These are phyloP conservation scores for Takifugu rubripes DNA, from an alignment of 2,797 vertebrate genomes.

Conservation along the genomic window DNA sequence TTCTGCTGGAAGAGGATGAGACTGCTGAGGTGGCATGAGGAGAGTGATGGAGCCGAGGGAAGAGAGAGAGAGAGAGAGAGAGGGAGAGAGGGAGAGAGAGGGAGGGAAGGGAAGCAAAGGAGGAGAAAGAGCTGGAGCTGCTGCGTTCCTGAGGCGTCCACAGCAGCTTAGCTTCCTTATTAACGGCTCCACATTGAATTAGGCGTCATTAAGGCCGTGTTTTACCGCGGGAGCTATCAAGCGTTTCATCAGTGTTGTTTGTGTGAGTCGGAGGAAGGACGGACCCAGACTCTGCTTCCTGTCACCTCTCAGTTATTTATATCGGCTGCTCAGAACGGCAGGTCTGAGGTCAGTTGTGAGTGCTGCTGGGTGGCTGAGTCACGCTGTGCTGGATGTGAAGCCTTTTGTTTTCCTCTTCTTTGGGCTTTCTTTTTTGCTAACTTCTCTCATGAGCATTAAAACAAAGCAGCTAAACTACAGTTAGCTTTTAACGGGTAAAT, in stretches of 20 bases:
- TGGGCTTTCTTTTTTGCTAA: not conserved
- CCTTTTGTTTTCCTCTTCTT: too few species aligned
- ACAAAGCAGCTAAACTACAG: too few species aligned
- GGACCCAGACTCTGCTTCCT: not conserved
- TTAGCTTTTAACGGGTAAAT: too few species aligned
- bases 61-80: conserved; percentile 1
- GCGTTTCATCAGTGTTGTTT: conserved; percentile 60
- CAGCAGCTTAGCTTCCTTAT: conserved; percentile 64
- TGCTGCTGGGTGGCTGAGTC: not conserved
- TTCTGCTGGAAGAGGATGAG: conserved; percentile 6
- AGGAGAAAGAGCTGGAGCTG: conserved; percentile 37
- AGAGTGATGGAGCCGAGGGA: not conserved
- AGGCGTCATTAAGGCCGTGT: conserved; percentile 65
- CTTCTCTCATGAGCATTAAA: not conserved
- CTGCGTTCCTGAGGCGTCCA: conserved; percentile 49
- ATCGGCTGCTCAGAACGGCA: not conserved
- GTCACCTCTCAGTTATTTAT: not conserved
- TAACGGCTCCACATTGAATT: conserved; percentile 75
- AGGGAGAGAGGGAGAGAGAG: conserved; percentile 13
- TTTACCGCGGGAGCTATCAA: conserved; percentile 62
- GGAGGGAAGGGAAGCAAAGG: conserved; percentile 20
- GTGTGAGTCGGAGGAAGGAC: conserved; percentile 4
- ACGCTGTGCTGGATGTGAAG: too few species aligned
- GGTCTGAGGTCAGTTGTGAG: conserved; percentile 1
- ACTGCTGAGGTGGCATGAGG: not conserved